These are phyloP conservation scores for Limanda limanda DNA, from an alignment of 2,113 vertebrate species.

Conservation along the genomic window DNA sequence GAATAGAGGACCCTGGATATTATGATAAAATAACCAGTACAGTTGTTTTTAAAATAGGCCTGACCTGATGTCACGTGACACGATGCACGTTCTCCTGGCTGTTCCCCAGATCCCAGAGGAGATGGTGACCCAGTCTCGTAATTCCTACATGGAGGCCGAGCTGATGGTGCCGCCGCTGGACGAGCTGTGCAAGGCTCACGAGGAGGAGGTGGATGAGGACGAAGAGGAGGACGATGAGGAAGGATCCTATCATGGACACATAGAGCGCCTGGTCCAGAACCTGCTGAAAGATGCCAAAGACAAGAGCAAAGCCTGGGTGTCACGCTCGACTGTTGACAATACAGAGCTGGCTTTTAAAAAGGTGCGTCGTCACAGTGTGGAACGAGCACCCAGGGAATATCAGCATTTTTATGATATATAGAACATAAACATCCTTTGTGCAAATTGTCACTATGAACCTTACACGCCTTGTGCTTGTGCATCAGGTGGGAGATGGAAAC, in stretches of 20 bases:
- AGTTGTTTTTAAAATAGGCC: not conserved
- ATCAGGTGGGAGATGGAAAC: constrained; percentile 92
- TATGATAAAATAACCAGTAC: not conserved
- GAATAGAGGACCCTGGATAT: not conserved
- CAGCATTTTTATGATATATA: not conserved
- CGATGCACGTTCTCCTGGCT: not conserved
- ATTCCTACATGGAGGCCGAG: constrained; percentile 92
- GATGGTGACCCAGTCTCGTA: constrained; percentile 91
- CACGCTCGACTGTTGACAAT: constrained; percentile 84
- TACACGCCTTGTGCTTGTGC: constrained; percentile 9
- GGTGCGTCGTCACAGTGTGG: constrained; percentile 74
- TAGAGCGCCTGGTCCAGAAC: constrained; percentile 88
- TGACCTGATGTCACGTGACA: not conserved
- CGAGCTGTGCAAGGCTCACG: constrained; percentile 84
- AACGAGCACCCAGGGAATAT: not conserved
- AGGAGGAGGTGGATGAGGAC: constrained; percentile 70
- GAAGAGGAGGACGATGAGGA: constrained; percentile 87
- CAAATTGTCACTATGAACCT: not conserved
- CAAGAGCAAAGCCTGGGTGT: constrained; percentile 93
- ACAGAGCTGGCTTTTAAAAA: constrained; percentile 95
- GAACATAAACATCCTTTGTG: not conserved
- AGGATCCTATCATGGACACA: constrained; percentile 85
- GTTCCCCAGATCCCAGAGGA: constrained; percentile 89
- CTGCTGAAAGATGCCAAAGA: constrained; percentile 94
- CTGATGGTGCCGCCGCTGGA: constrained; percentile 89